These are phyloP conservation scores for Drosophila kanekoi DNA, from an alignment of 2,888 invertebrate species.

Conservation along the genomic window DNA sequence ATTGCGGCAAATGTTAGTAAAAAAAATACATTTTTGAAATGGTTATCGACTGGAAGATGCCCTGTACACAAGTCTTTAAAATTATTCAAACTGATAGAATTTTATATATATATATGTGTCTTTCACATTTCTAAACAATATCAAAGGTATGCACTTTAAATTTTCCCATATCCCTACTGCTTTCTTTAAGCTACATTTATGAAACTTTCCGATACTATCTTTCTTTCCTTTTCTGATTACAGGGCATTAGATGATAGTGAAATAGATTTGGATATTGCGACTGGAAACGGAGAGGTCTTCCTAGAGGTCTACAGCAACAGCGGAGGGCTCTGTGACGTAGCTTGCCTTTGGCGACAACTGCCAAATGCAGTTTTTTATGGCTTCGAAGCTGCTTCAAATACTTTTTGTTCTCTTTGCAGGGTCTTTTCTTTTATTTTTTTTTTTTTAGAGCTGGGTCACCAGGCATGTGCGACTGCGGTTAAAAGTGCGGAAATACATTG, in stretches of 20 bases:
- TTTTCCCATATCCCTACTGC: too few relatives aligned
- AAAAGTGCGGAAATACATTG: slow-evolving; percentile 82
- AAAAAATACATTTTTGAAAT: slow-evolving; percentile 14
- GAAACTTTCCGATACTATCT: not conserved
- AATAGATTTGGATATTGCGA: slow-evolving; percentile 16
- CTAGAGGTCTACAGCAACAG: slow-evolving; percentile 33
- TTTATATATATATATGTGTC: not conserved
- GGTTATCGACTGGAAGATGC: slow-evolving; percentile 6
- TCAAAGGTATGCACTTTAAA: not conserved
- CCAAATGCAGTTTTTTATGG: slow-evolving; percentile 80
- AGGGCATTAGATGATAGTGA: slow-evolving; percentile 7
- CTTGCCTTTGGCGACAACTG: slow-evolving; percentile 71
- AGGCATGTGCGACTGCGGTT: slow-evolving; percentile 74
- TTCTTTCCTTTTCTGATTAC: not conserved
- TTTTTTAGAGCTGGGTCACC: slow-evolving; percentile 60
- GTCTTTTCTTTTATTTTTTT: slow-evolving; percentile 11
- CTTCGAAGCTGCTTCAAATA: slow-evolving; percentile 76
- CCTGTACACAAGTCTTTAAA: not conserved
- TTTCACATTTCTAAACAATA: not conserved
- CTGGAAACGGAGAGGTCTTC: slow-evolving; percentile 9
- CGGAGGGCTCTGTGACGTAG: slow-evolving; percentile 46
- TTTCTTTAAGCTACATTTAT: not conserved
- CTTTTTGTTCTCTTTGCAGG: slow-evolving; percentile 54
- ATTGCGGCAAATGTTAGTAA: slow-evolving; percentile 63
- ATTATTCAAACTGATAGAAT: not conserved